Evolutionary conservation across 2,113 vertebrate species (phyloP).

Genomic region (Tringa solitaria): DNA sequence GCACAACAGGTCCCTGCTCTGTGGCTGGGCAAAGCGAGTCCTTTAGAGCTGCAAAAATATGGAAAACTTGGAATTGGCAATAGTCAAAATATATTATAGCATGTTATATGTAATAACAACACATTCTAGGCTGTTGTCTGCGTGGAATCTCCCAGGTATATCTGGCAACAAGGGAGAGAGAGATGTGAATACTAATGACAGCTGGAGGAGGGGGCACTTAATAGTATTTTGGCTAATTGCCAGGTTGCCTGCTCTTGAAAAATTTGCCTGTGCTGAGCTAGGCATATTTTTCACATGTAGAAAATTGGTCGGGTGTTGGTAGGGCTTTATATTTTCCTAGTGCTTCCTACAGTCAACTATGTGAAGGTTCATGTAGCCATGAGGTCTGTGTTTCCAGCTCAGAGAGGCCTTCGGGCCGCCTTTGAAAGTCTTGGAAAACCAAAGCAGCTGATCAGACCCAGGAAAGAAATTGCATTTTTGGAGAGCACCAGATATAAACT

Average conservation of each 20-base stretch:
- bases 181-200: slow-evolving; percentile 26
- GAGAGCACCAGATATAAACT: neutral
- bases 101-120: neutral
- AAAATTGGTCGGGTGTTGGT: neutral
- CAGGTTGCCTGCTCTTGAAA: slow-evolving; percentile 32
- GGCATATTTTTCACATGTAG: neutral
- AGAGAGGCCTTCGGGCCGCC: neutral
- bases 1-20: slow-evolving; percentile 1
- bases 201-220: neutral
- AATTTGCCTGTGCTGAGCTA: slow-evolving; percentile 28
- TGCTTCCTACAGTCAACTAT: neutral
- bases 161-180: slow-evolving; percentile 13
- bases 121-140: neutral
- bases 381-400: neutral
- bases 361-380: neutral
- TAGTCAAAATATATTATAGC: neutral
- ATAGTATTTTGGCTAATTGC: slow-evolving; percentile 41
- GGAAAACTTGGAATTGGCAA: neutral
- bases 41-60: neutral
- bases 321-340: neutral
- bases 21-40: neutral
- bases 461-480: neutral
- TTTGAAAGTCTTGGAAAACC: neutral
- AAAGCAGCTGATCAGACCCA: neutral
- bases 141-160: neutral